Conservation (phyloP, 2,113 vertebrate genomes). For the Rhea pennata region DNA sequence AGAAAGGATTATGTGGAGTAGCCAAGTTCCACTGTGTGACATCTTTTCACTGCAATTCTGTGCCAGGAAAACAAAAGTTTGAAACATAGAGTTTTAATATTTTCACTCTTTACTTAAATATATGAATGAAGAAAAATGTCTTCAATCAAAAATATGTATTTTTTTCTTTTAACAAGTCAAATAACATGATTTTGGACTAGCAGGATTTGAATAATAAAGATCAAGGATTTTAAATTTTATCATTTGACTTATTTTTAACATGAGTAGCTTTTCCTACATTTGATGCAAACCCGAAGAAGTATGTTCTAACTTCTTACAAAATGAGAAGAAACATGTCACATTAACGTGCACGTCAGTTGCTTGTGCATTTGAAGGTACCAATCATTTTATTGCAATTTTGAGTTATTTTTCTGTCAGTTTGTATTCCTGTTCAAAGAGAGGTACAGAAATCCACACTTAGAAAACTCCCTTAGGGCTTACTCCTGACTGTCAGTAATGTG, state of each 20-base stretch:
- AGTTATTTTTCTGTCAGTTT: slow-evolving; percentile 88
- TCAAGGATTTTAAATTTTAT: slow-evolving; percentile 67
- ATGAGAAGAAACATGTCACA: slow-evolving; percentile 81
- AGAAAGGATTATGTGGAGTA: background rate
- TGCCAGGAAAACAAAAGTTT: background rate
- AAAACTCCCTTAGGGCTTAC: slow-evolving; percentile 74
- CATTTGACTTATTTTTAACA: slow-evolving; percentile 76
- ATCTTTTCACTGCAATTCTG: background rate
- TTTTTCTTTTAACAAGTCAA: slow-evolving; percentile 59
- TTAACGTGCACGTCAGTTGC: slow-evolving; percentile 82
- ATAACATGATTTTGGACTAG: slow-evolving; percentile 65
- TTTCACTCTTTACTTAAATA: slow-evolving; percentile 54
- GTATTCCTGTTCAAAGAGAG: slow-evolving; percentile 77
- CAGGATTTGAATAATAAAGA: slow-evolving; percentile 73
- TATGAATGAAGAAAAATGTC: background rate
- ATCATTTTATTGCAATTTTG: slow-evolving; percentile 84
- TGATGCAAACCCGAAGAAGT: slow-evolving; percentile 73
- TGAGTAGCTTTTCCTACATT: slow-evolving; percentile 71
- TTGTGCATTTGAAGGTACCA: slow-evolving; percentile 79
- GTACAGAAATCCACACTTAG: slow-evolving; percentile 78
- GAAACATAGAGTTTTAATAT: slow-evolving; percentile 63
- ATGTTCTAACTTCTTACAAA: slow-evolving; percentile 79
- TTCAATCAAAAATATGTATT: slow-evolving; percentile 31
- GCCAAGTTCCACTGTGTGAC: background rate
- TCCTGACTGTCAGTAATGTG: slow-evolving; percentile 64